Evolutionary conservation across 2,797 vertebrate genomes (phyloP).

Genomic region (Characodon lateralis): DNA sequence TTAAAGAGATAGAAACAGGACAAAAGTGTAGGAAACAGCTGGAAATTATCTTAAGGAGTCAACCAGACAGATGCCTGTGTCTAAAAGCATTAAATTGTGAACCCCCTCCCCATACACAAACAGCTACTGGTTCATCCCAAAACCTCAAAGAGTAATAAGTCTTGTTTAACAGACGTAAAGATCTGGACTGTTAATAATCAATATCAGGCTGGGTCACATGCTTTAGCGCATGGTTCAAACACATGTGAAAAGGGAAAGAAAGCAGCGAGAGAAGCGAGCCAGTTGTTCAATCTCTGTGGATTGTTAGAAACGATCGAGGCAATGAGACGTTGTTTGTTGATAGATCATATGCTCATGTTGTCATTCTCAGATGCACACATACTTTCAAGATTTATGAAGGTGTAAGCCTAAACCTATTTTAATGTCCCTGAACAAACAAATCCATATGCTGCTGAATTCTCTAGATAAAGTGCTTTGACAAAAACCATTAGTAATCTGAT

Average conservation of each 20-base stretch:
- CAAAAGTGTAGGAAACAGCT: slow-evolving; percentile 40
- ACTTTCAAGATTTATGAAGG: not conserved
- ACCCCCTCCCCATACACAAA: slow-evolving; percentile 24
- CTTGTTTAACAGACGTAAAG: slow-evolving; percentile 37
- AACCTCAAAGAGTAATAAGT: slow-evolving; percentile 19
- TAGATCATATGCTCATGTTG: slow-evolving; percentile 17
- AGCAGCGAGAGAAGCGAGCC: slow-evolving; percentile 18
- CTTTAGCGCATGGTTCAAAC: slow-evolving; percentile 35
- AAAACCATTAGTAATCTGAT: not conserved
- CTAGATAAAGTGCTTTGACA: not conserved
- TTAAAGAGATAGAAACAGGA: slow-evolving; percentile 32
- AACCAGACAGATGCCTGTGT: slow-evolving; percentile 22
- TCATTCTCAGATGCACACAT: slow-evolving; percentile 2
- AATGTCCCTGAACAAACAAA: not conserved
- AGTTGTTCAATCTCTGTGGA: slow-evolving; percentile 51
- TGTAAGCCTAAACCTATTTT: slow-evolving; percentile 1
- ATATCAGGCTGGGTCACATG: slow-evolving; percentile 30
- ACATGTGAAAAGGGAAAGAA: slow-evolving; percentile 30
- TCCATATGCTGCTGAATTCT: not conserved
- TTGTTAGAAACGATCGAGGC: slow-evolving; percentile 13
- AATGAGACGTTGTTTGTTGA: slow-evolving; percentile 22
- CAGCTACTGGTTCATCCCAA: slow-evolving; percentile 30
- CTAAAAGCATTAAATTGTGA: slow-evolving; percentile 29
- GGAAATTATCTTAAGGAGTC: slow-evolving; percentile 37
- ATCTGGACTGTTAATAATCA: slow-evolving; percentile 38